A percentile compares a stretch with the other conserved stretches of the same genome.
Evolutionary conservation across 2,888 invertebrate species (phyloP).

Genomic region (Crossocerus cetratus): DNA sequence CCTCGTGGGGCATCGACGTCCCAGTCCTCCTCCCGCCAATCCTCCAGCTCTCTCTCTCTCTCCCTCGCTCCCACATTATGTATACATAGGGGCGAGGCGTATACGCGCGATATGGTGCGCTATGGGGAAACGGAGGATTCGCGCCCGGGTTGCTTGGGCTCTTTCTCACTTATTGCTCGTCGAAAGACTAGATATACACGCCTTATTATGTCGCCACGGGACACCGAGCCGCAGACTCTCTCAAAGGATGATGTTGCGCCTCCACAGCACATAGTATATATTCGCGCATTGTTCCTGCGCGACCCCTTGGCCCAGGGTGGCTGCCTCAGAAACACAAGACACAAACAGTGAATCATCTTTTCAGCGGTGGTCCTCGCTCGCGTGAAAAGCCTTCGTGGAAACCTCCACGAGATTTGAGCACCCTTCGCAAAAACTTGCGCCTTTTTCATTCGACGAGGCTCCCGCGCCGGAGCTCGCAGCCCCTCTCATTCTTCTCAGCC

Average conservation of each 20-base stretch:
- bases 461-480: no score
- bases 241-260: conserved; percentile 25
- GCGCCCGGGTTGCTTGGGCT: conserved; percentile 33
- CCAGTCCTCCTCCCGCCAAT: neutral
- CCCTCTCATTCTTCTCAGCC: no score
- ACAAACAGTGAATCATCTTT: conserved; percentile 33
- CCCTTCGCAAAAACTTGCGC: no score
- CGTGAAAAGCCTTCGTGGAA: neutral
- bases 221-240: conserved; percentile 23
- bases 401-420: no score
- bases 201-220: conserved; percentile 49
- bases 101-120: neutral
- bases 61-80: conserved; percentile 6
- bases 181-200: conserved; percentile 42
- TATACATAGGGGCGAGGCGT: no score
- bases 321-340: conserved; percentile 37
- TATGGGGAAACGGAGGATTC: conserved; percentile 11
- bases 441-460: no score
- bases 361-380: conserved; percentile 5
- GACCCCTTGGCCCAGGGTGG: conserved; percentile 13
- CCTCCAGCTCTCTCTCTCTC: neutral
- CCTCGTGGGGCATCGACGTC: conserved; percentile 5
- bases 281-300: no score
- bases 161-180: conserved; percentile 35
- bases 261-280: no score